phyloP scores from a whole-genome alignment of 2,888 invertebrate genomes.

The Lamproptera curius region DNA sequence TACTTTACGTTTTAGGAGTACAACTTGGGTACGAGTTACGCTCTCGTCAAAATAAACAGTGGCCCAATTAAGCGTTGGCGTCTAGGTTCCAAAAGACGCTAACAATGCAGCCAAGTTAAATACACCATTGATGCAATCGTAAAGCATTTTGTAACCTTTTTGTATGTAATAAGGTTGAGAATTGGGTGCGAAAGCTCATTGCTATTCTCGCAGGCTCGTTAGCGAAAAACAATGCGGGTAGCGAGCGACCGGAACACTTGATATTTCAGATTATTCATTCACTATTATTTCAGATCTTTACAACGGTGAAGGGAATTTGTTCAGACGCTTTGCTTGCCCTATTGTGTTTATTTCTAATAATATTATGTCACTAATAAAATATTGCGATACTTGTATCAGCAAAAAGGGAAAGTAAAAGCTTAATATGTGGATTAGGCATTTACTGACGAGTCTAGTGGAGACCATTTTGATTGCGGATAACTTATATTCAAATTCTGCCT shows the following conservation, averaged over 20 bases:
- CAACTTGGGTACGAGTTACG: not conserved
- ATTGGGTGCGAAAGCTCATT: not conserved
- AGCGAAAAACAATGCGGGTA: conserved; percentile 15
- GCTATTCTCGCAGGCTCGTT: conserved; percentile 10
- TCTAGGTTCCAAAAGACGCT: conserved; percentile 17
- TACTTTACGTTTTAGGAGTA: not conserved
- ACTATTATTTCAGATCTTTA: conserved; percentile 5
- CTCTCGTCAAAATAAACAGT: conserved; percentile 6
- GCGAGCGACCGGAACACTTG: conserved; percentile 14
- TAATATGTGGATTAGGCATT: too few species aligned
- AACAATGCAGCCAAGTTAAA: conserved; percentile 16
- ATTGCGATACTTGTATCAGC: too few species aligned
- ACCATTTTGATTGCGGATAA: too few species aligned
- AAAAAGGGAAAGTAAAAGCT: too few species aligned
- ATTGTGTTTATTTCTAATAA: too few species aligned
- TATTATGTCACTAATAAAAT: too few species aligned
- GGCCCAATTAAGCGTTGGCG: conserved; percentile 13
- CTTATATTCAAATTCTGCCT: too few species aligned
- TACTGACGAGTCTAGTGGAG: too few species aligned
- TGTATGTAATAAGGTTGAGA: not conserved
- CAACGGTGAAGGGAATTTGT: not conserved
- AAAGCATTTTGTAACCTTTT: conserved; percentile 2
- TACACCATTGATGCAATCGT: conserved; percentile 1
- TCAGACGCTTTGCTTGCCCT: not conserved
- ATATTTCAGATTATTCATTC: conserved; percentile 10